phyloP scores from a whole-genome alignment of 2,888 invertebrate species.

The Coleophora deauratella region DNA sequence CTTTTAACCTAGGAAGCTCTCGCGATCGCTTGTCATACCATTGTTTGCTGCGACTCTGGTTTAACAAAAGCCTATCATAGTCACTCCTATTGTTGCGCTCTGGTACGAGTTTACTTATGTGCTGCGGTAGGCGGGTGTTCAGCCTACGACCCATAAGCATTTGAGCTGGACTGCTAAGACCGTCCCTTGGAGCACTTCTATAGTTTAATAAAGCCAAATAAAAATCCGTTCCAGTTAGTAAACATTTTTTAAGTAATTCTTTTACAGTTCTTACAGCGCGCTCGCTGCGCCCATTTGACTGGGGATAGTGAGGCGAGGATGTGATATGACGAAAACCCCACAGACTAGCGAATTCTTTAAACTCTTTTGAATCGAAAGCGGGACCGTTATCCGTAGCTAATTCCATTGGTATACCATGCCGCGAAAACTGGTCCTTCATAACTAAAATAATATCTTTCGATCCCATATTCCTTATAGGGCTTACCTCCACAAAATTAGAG shows the following conservation, averaged over 20 bases:
- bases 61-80: no score
- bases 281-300: constrained; percentile 18
- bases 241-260: no score
- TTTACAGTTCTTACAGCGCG: constrained; percentile 16
- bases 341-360: constrained; percentile 10
- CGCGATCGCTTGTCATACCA: no score
- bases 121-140: not conserved
- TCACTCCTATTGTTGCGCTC: not conserved
- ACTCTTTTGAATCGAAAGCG: constrained; percentile 1
- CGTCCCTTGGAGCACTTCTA: constrained; percentile 12
- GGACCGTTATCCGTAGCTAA: no score
- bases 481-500: no score
- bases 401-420: no score
- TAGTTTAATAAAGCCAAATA: no score
- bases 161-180: constrained; percentile 13
- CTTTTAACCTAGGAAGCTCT: no score
- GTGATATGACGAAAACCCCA: constrained; percentile 17
- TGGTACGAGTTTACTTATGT: not conserved
- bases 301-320: constrained; percentile 14
- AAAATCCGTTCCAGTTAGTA: no score
- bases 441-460: constrained; percentile 3
- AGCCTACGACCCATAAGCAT: constrained; percentile 15
- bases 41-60: no score
- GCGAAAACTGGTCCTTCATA: constrained; percentile 1
- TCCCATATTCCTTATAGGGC: no score